phyloP scores from a whole-genome alignment of 2,888 invertebrate genomes.

The Glyphotaelius pellucidus region DNA sequence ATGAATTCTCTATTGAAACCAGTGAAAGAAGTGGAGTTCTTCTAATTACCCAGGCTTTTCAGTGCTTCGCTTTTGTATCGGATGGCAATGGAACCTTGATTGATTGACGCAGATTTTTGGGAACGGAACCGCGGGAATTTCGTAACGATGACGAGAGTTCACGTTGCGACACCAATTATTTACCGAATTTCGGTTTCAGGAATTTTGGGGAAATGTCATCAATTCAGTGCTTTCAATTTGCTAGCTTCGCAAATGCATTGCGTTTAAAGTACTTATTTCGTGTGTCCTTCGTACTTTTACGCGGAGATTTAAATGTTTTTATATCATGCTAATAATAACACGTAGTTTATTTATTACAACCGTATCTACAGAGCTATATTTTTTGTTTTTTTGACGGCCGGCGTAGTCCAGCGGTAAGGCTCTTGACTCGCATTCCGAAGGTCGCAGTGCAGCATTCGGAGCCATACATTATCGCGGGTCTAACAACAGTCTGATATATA shows the following conservation, averaged over 20 bases:
- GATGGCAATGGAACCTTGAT: conserved; percentile 6
- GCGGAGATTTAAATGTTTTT: neutral
- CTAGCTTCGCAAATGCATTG: neutral
- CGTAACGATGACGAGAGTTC: conserved; percentile 27
- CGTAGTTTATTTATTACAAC: no score
- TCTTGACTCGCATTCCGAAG: no score
- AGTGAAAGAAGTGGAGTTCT: conserved; percentile 26
- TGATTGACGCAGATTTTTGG: conserved; percentile 28
- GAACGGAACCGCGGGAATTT: neutral
- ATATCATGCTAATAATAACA: no score
- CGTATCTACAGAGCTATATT: no score
- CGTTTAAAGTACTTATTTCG: neutral
- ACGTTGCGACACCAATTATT: conserved; percentile 4
- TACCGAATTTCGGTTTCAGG: neutral
- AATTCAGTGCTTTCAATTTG: neutral
- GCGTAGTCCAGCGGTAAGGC: no score
- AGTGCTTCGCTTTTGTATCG: neutral
- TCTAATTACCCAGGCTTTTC: conserved; percentile 17
- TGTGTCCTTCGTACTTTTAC: neutral
- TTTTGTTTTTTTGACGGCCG: no score
- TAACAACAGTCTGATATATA: no score
- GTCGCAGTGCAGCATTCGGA: no score
- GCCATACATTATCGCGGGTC: no score
- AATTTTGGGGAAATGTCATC: neutral
- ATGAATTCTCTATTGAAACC: neutral